These are phyloP conservation scores for Cryptotermes secundus DNA, from an alignment of 1,140 invertebrate species.

Conservation along the genomic window DNA sequence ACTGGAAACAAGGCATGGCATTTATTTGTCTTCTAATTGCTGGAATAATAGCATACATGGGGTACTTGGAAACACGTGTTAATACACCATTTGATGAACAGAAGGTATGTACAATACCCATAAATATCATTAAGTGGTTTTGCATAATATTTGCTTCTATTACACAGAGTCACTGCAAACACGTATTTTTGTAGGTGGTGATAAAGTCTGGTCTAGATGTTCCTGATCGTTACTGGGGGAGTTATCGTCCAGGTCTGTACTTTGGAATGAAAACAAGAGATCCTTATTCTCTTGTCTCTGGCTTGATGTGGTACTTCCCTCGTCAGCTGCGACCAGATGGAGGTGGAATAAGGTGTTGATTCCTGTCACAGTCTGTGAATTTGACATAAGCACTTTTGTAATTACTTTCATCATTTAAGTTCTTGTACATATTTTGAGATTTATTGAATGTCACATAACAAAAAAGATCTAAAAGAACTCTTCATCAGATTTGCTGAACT, in stretches of 20 bases:
- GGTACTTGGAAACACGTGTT: conserved; percentile 83
- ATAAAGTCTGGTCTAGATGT: conserved; percentile 65
- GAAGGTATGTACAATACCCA: conserved; percentile 56
- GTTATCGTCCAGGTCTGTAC: conserved; percentile 84
- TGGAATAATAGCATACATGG: conserved; percentile 72
- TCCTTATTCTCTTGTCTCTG: conserved; percentile 83
- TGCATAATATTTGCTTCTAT: background rate
- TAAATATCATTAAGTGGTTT: background rate
- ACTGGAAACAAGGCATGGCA: conserved; percentile 18
- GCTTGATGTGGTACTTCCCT: conserved; percentile 95
- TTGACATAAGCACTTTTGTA: too few relatives aligned
- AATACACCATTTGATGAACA: conserved; percentile 79
- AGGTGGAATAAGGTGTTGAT: conserved; percentile 63
- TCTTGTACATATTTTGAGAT: background rate
- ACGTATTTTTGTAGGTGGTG: conserved; percentile 57
- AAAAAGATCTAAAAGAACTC: too few relatives aligned
- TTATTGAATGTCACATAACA: too few relatives aligned
- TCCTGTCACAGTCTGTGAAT: background rate
- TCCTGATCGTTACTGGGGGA: conserved; percentile 88
- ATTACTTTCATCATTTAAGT: background rate
- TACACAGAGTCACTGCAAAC: background rate
- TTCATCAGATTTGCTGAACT: too few relatives aligned
- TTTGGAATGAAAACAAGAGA: conserved; percentile 89
- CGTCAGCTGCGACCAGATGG: conserved; percentile 62
- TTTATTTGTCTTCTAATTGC: conserved; percentile 52